Base-by-base conservation (phyloP, 2,888 invertebrate species). In the Hipparchia sbordonii region DNA sequence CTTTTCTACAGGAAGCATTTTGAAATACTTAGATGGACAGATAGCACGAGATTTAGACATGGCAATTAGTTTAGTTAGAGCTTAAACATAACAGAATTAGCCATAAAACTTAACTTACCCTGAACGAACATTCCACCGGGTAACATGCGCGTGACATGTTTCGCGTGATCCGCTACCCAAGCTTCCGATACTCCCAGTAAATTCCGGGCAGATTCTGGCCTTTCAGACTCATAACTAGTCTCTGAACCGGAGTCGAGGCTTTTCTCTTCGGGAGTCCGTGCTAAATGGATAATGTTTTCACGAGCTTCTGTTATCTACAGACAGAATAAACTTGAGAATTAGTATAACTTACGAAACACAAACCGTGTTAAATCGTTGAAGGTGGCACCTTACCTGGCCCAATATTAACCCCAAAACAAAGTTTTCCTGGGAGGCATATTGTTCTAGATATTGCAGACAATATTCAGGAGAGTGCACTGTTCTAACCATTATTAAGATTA, bases 91-190 rank as follows among this genome's bases (percentile, higher is more conserved):
- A 56, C n/a, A 54, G 6, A 56, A 23, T n/a, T 63, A 54, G 51
- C 39, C 39, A 39, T 39, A 39, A 5, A 39, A 3, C n/a, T 6
- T 23, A 70, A 57, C 39, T 66, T 77, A 89, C 97, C 98, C 84
- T 98, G 94, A 66, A 98, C 96, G 89, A 96, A 96, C 94, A 98
- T 96, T 63, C 98, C 98, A 60, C 98, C 98, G 52, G 98, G 97
- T 75, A 98, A 91, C 98, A 98, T 98, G 88, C 97, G 95, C 2
- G 97, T 96, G 1, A 97, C 97, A 94, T 97, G 97, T 85, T 96
- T 96, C 59, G 97, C 97, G 92, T 98, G 98, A 83, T 97, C 97
- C 0, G 96, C 96, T 3, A 97, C 94, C 95, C 96, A 96, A 68
- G 91, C 93, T 76, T 96, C 96, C 46, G 96, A 95, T 70, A 97